These are phyloP conservation scores for Fulica atra DNA, from an alignment of 2,113 vertebrate genomes.

Conservation along the genomic window DNA sequence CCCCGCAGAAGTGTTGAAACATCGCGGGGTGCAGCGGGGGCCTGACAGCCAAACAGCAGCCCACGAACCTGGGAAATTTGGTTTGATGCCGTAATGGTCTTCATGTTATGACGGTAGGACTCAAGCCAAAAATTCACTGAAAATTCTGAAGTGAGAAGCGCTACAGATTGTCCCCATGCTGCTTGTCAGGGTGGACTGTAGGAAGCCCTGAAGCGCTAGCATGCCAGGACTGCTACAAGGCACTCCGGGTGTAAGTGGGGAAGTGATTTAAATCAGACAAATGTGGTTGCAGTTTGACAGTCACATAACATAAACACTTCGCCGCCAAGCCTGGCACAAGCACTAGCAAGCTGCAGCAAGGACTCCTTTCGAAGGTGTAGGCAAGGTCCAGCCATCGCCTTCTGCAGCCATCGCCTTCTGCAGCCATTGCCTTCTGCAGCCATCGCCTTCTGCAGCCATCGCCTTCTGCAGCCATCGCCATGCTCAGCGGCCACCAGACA, in stretches of 20 bases:
- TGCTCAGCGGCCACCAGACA: rapidly evolving
- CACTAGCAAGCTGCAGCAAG: rapidly evolving
- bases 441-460: neutral
- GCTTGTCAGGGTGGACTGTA: neutral
- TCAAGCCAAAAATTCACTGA: neutral
- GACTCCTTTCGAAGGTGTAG: neutral
- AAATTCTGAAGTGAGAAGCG: neutral
- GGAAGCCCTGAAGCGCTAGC: neutral
- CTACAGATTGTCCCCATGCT: rapidly evolving
- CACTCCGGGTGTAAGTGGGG: neutral
- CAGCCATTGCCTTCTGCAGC: neutral
- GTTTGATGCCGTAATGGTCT: rapidly evolving
- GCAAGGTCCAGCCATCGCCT: rapidly evolving
- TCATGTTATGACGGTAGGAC: rapidly evolving
- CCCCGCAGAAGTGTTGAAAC: rapidly evolving
- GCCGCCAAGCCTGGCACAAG: rapidly evolving
- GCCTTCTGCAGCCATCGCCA: rapidly evolving
- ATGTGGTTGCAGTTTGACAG: rapidly evolving
- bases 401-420: rapidly evolving
- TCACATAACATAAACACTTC: neutral
- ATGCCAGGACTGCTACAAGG: rapidly evolving
- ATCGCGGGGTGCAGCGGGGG: rapidly evolving
- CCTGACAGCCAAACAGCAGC: neutral
- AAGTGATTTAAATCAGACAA: neutral
- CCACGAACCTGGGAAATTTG: rapidly evolving